Conservation (phyloP, 2,888 invertebrate species). For the Drosophila nigritarsus region DNA sequence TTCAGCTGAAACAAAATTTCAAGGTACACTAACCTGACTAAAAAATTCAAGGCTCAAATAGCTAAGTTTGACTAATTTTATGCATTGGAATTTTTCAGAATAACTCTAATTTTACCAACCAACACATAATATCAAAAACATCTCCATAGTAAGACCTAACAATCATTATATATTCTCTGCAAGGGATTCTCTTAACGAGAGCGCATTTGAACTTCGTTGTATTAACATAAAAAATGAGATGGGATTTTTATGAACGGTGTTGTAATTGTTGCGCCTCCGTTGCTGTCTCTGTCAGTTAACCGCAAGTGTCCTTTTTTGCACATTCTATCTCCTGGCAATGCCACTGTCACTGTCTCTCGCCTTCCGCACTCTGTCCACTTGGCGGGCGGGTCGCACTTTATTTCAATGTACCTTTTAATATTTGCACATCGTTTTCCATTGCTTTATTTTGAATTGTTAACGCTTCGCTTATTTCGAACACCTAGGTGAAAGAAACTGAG, state of each 20-base stretch:
- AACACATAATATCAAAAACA: background rate
- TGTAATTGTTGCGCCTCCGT: conserved; percentile 42
- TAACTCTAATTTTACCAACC: background rate
- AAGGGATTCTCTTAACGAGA: background rate
- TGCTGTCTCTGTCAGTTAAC: conserved; percentile 14
- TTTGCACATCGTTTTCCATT: conserved; percentile 55
- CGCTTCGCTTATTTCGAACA: conserved; percentile 59
- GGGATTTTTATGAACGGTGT: conserved; percentile 19
- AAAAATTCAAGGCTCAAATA: background rate
- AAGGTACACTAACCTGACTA: background rate
- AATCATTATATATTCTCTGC: background rate
- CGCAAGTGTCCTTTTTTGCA: conserved; percentile 10
- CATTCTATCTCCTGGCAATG: background rate
- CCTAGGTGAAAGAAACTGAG: conserved; percentile 10
- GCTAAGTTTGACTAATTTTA: background rate
- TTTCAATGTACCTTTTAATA: conserved; percentile 54
- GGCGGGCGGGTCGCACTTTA: conserved; percentile 18
- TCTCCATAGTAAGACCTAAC: background rate
- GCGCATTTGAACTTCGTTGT: conserved; percentile 15
- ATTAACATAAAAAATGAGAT: background rate
- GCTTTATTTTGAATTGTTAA: conserved; percentile 61
- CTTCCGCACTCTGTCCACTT: background rate
- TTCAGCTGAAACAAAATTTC: background rate
- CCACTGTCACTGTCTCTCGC: background rate
- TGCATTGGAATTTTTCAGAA: background rate